Base-by-base conservation (phyloP, 92 coral and sea anemone genomes). In the Parazoanthus darwini region DNA sequence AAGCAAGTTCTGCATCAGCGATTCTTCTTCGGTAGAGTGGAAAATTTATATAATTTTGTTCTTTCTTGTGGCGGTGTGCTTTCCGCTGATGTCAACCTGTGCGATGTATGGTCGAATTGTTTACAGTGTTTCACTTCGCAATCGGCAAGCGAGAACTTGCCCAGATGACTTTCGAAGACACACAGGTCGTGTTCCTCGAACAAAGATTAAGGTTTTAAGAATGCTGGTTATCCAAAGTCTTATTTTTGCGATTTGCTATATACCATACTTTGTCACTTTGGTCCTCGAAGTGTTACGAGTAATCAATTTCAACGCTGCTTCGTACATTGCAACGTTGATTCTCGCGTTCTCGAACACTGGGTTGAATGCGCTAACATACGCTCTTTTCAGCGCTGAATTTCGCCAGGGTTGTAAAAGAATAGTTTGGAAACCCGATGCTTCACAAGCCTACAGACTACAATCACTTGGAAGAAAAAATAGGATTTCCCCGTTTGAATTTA, bases 371-470 rank as follows among this genome's bases (percentile, higher is more conserved):
- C 58, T 93, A 42, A 91, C 96, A 36, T 96, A 96, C 63, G 91
- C 97, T 37, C 71, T 96, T 0, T 96, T 96, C 92, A 96, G 93
- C 44, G 94, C 93, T 37, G 99, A 96, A 78, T 96, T 96, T 90
- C 95, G 99, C 20, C 96, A 92, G 26, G 99, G 99, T 54, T 96
- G 99, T 74, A 95, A 95, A 44, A 86, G 96, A 46, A 96, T 96
- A 2, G 89, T 97, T 74, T 92, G 93, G 63, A 97, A 97, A 86
- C 98, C 96, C 74, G 99, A 97, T 65, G 81, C 99, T 1, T 97
- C 99, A 11, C 95, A 91, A 89, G 99, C 99, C 0, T 97, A 97
- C 78, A 80, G 98, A 36, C 90, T 97, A 1, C 96, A 98, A 6
- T 80, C 92, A 26, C 91, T 96, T 16, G 96, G 96, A 46, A 88